phyloP scores from a whole-genome alignment of 2,113 vertebrate species.

The Heterocephalus glaber region DNA sequence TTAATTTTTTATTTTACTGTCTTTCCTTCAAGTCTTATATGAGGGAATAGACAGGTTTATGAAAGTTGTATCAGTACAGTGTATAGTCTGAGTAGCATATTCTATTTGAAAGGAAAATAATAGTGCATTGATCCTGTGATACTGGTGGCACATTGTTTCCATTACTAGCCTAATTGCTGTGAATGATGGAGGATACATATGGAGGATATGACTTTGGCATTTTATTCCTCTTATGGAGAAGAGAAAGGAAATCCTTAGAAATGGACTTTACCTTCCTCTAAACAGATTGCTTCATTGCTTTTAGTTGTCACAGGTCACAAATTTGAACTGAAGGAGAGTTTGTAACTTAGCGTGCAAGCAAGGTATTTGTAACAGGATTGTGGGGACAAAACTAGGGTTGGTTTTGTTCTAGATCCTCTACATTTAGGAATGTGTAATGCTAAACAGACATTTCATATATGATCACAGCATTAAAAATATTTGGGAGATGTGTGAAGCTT shows the following conservation, averaged over 20 bases:
- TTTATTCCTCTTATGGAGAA: slow-evolving; percentile 8
- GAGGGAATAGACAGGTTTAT: background rate
- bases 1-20: background rate
- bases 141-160: background rate
- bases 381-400: background rate
- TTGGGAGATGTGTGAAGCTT: background rate
- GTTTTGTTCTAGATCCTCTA: background rate
- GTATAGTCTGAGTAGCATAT: background rate
- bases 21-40: slow-evolving; percentile 34
- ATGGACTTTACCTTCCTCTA: background rate
- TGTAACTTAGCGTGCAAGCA: background rate
- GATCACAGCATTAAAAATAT: background rate
- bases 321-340: slow-evolving; percentile 5
- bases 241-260: slow-evolving; percentile 64
- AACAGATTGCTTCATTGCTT: slow-evolving; percentile 46
- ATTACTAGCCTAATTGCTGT: background rate
- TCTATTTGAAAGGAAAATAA: slow-evolving; percentile 20
- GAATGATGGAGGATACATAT: slow-evolving; percentile 53
- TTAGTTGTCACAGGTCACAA: background rate
- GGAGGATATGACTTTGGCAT: slow-evolving; percentile 65
- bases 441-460: background rate
- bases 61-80: background rate
- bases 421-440: background rate
- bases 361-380: background rate
- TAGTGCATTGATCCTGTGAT: background rate